Evolutionary conservation across 1,140 invertebrate species (phyloP).

Genomic region (Odontomachus brunneus): DNA sequence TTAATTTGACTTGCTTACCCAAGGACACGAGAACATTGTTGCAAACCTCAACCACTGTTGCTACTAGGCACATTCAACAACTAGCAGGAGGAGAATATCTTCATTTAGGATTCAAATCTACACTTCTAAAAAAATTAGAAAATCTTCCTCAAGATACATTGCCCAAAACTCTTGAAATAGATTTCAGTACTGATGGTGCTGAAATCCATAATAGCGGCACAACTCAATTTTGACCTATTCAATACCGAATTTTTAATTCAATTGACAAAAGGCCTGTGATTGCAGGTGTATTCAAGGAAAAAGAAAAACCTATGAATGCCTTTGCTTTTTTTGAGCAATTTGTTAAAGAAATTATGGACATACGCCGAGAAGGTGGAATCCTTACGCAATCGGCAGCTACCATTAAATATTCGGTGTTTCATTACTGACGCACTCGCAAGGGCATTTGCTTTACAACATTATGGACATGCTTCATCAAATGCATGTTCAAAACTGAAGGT

Average conservation of each 20-base stretch:
- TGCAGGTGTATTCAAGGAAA: slow-evolving; percentile 5
- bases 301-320: not conserved
- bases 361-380: not conserved
- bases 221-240: not conserved
- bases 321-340: not conserved
- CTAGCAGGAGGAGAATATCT: not conserved
- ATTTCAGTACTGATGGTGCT: slow-evolving; percentile 10
- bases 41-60: not conserved
- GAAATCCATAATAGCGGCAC: not conserved
- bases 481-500: not conserved
- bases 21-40: slow-evolving; percentile 6
- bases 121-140: slow-evolving; percentile 15
- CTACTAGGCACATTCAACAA: not conserved
- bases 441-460: not conserved
- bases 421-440: not conserved
- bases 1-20: not conserved
- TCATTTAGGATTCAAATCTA: not conserved
- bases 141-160: not conserved
- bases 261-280: not conserved
- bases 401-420: not conserved
- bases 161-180: not conserved
- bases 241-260: slow-evolving; percentile 6
- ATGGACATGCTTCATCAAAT: not conserved
- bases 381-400: not conserved
- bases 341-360: not conserved